Evolutionary conservation across 2,888 invertebrate species (phyloP).

Genomic region (Eubasilissa splendida): DNA sequence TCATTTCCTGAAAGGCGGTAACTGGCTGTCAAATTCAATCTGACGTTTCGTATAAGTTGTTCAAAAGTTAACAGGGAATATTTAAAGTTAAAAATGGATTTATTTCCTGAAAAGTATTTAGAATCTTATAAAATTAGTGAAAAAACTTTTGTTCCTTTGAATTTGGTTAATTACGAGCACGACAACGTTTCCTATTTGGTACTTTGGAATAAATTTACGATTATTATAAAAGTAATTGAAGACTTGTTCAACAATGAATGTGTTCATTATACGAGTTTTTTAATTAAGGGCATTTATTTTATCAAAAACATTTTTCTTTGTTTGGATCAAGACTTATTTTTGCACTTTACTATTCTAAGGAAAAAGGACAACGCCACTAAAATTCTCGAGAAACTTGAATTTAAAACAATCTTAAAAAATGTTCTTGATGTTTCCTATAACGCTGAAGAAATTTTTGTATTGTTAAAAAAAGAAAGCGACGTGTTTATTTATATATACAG

Average conservation of each 20-base stretch:
- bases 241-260: slow-evolving; percentile 3
- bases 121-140: slow-evolving; percentile 30
- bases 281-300: slow-evolving; percentile 40
- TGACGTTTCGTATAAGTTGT: too few species aligned
- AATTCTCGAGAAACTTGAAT: slow-evolving; percentile 42
- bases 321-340: slow-evolving; percentile 35
- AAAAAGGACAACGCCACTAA: slow-evolving; percentile 30
- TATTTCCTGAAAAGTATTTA: neutral
- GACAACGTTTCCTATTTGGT: slow-evolving; percentile 27
- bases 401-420: slow-evolving; percentile 45
- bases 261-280: slow-evolving; percentile 39
- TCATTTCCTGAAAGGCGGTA: too few species aligned
- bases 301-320: slow-evolving; percentile 47
- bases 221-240: slow-evolving; percentile 41
- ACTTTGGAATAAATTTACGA: slow-evolving; percentile 48
- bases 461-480: slow-evolving; percentile 35
- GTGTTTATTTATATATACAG: slow-evolving; percentile 34
- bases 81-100: too few species aligned
- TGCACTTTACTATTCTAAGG: slow-evolving; percentile 43
- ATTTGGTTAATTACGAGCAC: neutral
- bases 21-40: too few species aligned
- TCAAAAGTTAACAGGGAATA: too few species aligned
- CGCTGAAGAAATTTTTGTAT: slow-evolving; percentile 34
- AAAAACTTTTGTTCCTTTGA: slow-evolving; percentile 21
- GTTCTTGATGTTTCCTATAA: slow-evolving; percentile 14